Evolutionary conservation across 2,113 vertebrate species (phyloP), one percentile per base, ranked within the genome.

Genomic region (Pyxicephalus adspersus): DNA sequence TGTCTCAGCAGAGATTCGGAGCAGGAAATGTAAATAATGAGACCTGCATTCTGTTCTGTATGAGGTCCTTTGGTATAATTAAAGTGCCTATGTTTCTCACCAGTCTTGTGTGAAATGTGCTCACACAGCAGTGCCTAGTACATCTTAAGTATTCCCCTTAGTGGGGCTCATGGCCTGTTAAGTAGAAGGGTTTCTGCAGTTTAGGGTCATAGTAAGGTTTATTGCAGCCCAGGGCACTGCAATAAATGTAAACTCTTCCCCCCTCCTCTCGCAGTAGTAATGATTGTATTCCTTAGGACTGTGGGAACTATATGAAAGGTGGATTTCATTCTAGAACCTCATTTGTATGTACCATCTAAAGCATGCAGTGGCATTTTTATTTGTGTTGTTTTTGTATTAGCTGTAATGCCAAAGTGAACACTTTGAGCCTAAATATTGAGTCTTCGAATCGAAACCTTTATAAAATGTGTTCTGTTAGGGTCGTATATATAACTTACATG

Each of bases 201-300:
- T 58, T 65, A 54, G 80, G 80, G 80, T 82, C 80, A 75, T 66
- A 29, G 50, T n/a, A 31, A 75, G 80, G 80, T 82, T 82, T 82
- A 82, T 82, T 82, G 80, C 80, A 74, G 80, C 80, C 80, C 80
- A 66, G 70, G 80, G 80, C 80, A 60, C 29, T 75, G 51, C 55
- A 66, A 82, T 82, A 82, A 75, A 75, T 64, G 22, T 66, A 75
- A 45, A 45, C 61, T 29, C 67, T 28, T 38, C 60, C 60, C 71
- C 77, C 68, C 60, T 23, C 79, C 63, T 64, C 51, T 26, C 17
- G 70, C 80, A 66, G 61, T 75, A 82, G 80, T 75, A 82, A 82
- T 77, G 64, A 77, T 82, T 81, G 72, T 82, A 58, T 82, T 82
- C 63, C 63, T 82, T 66, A 65, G n/a, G n/a, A 75, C 71, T 82